Base-by-base conservation (phyloP, 1,140 invertebrate genomes). In the Drosophila ohnishii region DNA sequence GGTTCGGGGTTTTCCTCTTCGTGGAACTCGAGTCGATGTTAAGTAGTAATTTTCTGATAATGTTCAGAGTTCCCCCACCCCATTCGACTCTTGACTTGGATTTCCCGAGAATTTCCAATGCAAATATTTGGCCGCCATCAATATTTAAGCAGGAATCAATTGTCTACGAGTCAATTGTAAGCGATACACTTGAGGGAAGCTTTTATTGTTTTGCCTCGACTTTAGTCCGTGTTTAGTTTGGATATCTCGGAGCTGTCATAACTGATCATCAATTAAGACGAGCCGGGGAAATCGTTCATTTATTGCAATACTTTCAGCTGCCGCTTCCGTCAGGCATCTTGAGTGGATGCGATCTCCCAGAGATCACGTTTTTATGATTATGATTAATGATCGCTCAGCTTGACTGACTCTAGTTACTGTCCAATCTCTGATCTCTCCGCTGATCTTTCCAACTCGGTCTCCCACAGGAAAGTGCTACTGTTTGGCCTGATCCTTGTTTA, bases 31-130 rank as follows among this genome's bases (percentile, higher is more conserved):
- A 45, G 40, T 42, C 45, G 87, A 90, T 90, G 83, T 90, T 90
- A 88, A 90, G 88, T 85, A 85, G 84, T 90, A 73, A 90, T 90
- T 90, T 90, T 88, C 80, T 76, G 88, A 90, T 90, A 90, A 81
- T 88, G 48, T 58, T 37, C 39, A 28, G 40, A 42, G 9, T 13
- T 47, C 14, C 57, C 55, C 48, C 8, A 19, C 39, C 57, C 48
- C 72, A 9, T 14, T 37, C 30, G 22, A 7, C 56, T 74, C 35
- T 50, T 37, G 57, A 45, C 57, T 74, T 53, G 28, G 40, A 19
- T 69, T 80, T 62, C 59, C 60, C 11, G 40, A 28, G 72, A 64
- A 75, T 80, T 75, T 11, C 58, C 40, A 73, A 66, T 78, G 82
- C 78, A 78, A 85, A 85, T 85, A 85, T 85, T 85, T 81, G 60